Base-by-base conservation (phyloP, 1,140 invertebrate species). In the Oppia nitens region DNA sequence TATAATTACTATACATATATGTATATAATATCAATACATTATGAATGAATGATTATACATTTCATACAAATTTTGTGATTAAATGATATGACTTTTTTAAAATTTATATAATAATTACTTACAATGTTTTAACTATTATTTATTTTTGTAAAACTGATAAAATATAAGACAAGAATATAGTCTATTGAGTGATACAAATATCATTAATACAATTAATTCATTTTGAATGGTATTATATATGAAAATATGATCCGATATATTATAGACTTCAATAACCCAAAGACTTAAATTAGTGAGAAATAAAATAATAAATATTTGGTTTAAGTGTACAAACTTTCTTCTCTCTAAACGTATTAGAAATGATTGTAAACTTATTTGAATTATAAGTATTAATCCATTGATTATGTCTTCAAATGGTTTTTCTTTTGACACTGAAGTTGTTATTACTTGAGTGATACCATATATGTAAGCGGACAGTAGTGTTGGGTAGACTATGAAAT, bases 321-420 rank as follows among this genome's bases (percentile, higher is more conserved):
- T 61, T 3, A 55, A 51, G 26, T 62, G 26, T 23, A 63, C 27
- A 6, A 57, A 29, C 47, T 61, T 53, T 21, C 54, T 63, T 6
- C 32, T 59, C 21, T 56, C 29, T 12, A 53, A 54, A 24, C 62
- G 59, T 14, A 63, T 14, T 4, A 63, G 26, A 51, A 56, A 53
- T 0, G 62, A 57, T 54, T 63, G 62, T 17, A 61, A 48, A 25
- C 59, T 63, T 2, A 60, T 50, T 17, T 63, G 62, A 47, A 61
- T 32, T n/a, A 62, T 48, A 1, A 63, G 23, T 14, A 27, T 29
- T n/a, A 47, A 23, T n/a, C 27, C 3, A 32, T 53, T 26, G 2
- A 45, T 9, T 26, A 60, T 45, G 20, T 55, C 14, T n/a, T 32
- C 23, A 6, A 21, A 60, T 24, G 17, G 29, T 32, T 1, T 57